Conservation (phyloP, 2,797 vertebrate species). For the Cirrhinus mrigala region DNA sequence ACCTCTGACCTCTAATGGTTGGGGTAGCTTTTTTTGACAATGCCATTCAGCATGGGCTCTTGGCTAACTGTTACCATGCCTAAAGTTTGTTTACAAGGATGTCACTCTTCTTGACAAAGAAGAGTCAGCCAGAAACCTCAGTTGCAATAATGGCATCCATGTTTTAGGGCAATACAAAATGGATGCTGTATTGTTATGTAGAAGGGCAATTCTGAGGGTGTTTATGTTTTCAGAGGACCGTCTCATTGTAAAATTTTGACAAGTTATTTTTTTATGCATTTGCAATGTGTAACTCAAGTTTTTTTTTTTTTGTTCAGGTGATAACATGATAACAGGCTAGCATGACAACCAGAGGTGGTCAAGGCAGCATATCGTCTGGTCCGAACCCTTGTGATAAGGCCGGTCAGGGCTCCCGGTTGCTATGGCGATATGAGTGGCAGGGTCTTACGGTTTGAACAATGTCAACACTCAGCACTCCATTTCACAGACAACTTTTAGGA, state of each 20-base stretch:
- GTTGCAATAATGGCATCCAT: slow-evolving; percentile 28
- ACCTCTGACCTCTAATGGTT: slow-evolving; percentile 84
- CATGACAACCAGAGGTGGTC: slow-evolving; percentile 8
- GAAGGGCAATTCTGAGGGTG: not conserved
- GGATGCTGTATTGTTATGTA: slow-evolving; percentile 39
- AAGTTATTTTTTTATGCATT: not conserved
- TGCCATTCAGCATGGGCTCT: slow-evolving; percentile 66
- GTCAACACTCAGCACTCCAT: slow-evolving; percentile 11
- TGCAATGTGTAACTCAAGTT: not conserved
- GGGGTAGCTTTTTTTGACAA: slow-evolving; percentile 72
- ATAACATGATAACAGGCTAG: slow-evolving; percentile 11
- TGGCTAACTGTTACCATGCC: slow-evolving; percentile 59
- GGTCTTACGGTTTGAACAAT: slow-evolving; percentile 52
- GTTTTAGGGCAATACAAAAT: slow-evolving; percentile 26
- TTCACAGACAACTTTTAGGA: slow-evolving; percentile 1
- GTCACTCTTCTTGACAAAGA: slow-evolving; percentile 54
- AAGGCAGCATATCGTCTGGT: slow-evolving; percentile 20
- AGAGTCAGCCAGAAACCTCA: slow-evolving; percentile 23
- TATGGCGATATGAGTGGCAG: slow-evolving; percentile 65
- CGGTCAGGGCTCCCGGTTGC: slow-evolving; percentile 59
- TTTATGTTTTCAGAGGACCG: not conserved
- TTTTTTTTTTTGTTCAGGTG: not conserved
- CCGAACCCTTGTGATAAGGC: slow-evolving; percentile 53
- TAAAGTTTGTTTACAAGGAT: slow-evolving; percentile 72
- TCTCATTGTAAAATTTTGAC: not conserved